These are phyloP conservation scores for Alaudala cheleensis DNA, from an alignment of 2,113 vertebrate species.

Conservation along the genomic window DNA sequence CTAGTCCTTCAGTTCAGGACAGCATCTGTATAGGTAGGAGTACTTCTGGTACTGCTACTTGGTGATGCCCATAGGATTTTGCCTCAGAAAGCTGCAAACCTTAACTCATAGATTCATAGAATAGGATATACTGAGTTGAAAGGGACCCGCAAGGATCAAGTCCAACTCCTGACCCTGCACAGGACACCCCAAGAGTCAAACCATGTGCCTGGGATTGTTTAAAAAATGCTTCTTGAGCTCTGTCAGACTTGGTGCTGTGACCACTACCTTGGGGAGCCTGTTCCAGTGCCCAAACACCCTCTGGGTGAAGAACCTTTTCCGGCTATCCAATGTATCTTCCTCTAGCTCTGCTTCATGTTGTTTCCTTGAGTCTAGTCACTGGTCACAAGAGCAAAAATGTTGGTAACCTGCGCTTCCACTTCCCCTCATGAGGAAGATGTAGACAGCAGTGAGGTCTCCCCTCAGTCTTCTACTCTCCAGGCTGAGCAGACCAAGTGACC, in stretches of 20 bases:
- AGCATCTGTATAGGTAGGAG: not conserved
- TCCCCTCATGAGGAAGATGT: not conserved
- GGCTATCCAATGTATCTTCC: fast-evolving
- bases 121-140: not conserved
- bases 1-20: not conserved
- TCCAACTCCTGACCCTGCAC: not conserved
- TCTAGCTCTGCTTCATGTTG: not conserved
- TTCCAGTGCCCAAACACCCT: not conserved
- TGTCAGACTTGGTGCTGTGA: not conserved
- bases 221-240: not conserved
- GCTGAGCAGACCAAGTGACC: not conserved
- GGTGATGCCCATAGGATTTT: not conserved
- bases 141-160: not conserved
- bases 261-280: not conserved
- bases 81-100: not conserved
- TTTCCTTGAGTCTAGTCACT: fast-evolving
- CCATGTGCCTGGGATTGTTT: not conserved
- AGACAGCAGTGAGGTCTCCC: not conserved
- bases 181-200: not conserved
- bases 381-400: not conserved
- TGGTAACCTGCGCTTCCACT: not conserved
- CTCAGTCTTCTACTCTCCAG: not conserved
- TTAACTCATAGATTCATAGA: not conserved
- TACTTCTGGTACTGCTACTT: not conserved
- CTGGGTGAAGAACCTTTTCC: not conserved